These are phyloP conservation scores for Scaptomyza montana DNA, from an alignment of 1,140 invertebrate genomes.

Conservation along the genomic window DNA sequence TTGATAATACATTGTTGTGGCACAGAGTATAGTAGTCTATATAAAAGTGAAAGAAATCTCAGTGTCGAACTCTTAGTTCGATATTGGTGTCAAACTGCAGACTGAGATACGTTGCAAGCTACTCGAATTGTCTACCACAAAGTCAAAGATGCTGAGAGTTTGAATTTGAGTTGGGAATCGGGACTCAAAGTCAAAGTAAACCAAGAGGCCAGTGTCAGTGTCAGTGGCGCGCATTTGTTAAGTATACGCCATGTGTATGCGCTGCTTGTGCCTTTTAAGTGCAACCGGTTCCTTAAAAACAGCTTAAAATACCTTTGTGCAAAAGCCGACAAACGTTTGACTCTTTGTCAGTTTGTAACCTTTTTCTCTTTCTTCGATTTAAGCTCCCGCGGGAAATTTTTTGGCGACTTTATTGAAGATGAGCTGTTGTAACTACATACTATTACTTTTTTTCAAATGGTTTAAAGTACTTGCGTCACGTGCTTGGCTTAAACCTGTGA, in stretches of 20 bases:
- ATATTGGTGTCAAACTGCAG: constrained; percentile 75
- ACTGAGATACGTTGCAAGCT: constrained; percentile 55
- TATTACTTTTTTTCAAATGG: neutral
- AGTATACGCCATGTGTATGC: constrained; percentile 71
- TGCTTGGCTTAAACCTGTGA: neutral
- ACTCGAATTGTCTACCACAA: constrained; percentile 57
- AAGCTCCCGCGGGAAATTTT: constrained; percentile 43
- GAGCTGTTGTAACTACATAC: neutral
- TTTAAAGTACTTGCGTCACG: constrained; percentile 16
- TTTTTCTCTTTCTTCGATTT: neutral
- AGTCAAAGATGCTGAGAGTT: constrained; percentile 7
- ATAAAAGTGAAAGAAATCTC: constrained; percentile 70
- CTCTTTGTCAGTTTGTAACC: constrained; percentile 37
- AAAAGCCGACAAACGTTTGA: constrained; percentile 54
- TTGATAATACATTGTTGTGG: neutral
- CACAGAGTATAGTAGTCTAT: constrained; percentile 4
- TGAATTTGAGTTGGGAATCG: constrained; percentile 2
- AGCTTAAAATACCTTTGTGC: constrained; percentile 44
- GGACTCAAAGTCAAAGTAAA: constrained; percentile 7
- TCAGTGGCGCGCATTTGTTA: constrained; percentile 72
- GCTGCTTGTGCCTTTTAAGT: constrained; percentile 64
- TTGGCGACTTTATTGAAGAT: neutral
- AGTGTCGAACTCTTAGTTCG: constrained; percentile 9
- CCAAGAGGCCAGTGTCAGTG: constrained; percentile 55
- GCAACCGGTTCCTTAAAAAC: constrained; percentile 63